A percentile compares a stretch with the other conserved stretches of the same genome.
phyloP scores from a whole-genome alignment of 2,888 invertebrate genomes.

The Tetropium fuscum region DNA sequence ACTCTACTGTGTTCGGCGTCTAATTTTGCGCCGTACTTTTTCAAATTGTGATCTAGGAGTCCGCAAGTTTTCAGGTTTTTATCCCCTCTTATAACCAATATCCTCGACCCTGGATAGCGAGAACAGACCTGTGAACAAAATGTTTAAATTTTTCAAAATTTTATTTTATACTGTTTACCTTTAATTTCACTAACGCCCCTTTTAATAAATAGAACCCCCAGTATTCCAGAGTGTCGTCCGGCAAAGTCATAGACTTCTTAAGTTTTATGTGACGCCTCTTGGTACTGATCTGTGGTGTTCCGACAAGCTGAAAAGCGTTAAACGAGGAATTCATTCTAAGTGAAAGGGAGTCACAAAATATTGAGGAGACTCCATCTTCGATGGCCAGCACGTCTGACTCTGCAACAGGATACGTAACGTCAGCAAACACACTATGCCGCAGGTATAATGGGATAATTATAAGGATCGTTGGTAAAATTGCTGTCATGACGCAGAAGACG shows the following conservation, averaged over 20 bases:
- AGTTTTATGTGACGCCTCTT: conserved; percentile 81
- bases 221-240: conserved; percentile 88
- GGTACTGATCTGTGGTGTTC: conserved; percentile 74
- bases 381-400: conserved; percentile 89
- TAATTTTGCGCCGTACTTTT: conserved; percentile 73
- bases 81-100: conserved; percentile 85
- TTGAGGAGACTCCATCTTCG: conserved; percentile 83
- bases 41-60: conserved; percentile 76
- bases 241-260: conserved; percentile 85
- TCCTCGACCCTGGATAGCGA: conserved; percentile 81
- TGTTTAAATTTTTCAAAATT: background rate
- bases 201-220: conserved; percentile 88
- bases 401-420: conserved; percentile 82
- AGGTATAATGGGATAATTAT: conserved; percentile 84
- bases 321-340: conserved; percentile 80
- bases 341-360: conserved; percentile 85
- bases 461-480: conserved; percentile 79
- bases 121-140: conserved; percentile 73
- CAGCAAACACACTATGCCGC: conserved; percentile 80
- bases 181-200: conserved; percentile 82
- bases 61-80: conserved; percentile 83
- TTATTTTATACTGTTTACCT: conserved; percentile 56
- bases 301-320: conserved; percentile 62
- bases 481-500: conserved; percentile 81
- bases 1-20: conserved; percentile 69